Evolutionary conservation across 2,888 invertebrate species (phyloP).

Genomic region (Chesias legatella): DNA sequence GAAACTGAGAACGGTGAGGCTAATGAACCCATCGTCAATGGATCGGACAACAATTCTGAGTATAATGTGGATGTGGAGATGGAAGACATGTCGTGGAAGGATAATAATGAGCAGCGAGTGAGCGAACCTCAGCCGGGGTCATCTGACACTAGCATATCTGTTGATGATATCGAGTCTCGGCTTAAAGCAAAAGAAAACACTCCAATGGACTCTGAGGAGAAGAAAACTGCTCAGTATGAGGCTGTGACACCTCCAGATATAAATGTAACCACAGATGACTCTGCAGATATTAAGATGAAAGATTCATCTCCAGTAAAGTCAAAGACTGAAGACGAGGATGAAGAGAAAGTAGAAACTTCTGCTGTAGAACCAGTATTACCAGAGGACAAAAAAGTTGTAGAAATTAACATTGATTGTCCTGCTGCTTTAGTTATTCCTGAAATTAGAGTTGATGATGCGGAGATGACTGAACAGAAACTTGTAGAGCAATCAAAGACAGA

Average conservation of each 20-base stretch:
- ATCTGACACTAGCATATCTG: constrained; percentile 64
- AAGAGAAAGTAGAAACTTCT: constrained; percentile 35
- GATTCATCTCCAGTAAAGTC: constrained; percentile 24
- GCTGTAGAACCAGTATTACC: constrained; percentile 15
- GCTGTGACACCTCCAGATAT: constrained; percentile 58
- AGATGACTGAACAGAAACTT: constrained; percentile 65
- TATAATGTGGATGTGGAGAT: constrained; percentile 79
- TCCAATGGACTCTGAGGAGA: constrained; percentile 53
- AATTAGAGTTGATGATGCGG: constrained; percentile 68
- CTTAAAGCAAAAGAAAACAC: constrained; percentile 71
- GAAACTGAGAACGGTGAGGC: constrained; percentile 85
- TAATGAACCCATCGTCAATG: constrained; percentile 80
- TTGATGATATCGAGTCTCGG: constrained; percentile 64
- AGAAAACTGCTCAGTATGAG: constrained; percentile 50
- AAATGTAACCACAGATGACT: constrained; percentile 46
- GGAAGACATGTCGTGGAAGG: constrained; percentile 77
- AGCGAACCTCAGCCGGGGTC: constrained; percentile 66
- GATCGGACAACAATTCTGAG: constrained; percentile 78
- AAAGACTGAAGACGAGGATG: constrained; percentile 32
- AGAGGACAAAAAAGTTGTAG: constrained; percentile 47
- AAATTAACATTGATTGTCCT: constrained; percentile 46
- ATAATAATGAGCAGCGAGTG: constrained; percentile 52
- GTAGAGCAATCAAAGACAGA: constrained; percentile 44
- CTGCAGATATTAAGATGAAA: constrained; percentile 36
- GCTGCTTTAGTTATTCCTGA: constrained; percentile 57